Base-by-base conservation (phyloP, 2,888 invertebrate species). In the Celastrina argiolus region DNA sequence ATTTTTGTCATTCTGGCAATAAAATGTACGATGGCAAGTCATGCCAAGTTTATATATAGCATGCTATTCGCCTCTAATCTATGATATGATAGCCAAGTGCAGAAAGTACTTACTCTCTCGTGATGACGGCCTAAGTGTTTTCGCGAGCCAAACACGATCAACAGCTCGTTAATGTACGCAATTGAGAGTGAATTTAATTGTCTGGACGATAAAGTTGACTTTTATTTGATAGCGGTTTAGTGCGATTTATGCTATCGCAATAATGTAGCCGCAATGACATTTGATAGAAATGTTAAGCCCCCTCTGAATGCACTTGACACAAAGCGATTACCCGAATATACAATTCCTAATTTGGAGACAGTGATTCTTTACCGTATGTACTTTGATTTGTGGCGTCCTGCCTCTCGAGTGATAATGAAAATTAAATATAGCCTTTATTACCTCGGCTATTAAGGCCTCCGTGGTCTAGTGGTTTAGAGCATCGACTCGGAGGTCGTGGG, bases 1-100 rank as follows among this genome's bases (percentile, higher is more conserved):
- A 36, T 59, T 59, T 61, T 61, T 61, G 39, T 39, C 61, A 61
- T 61, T 39, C 18, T 61, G 39, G 61, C 61, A 61, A 22, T 61
- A 36, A 61, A 39, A 36, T 36, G 36, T 22, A 31, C 34, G 36
- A 2, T 36, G 7, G 61, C 14, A 18, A 61, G 34, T 26, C 18
- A 16, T 26, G 61, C 61, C 61, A 61, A 61, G 61, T 61, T 36
- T 39, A 61, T 36, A 39, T 18, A 61, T 61, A 61, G 61, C 18
- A 8, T 34, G 34, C 16, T 18, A 59, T 59, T 59, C 59, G 59
- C 18, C n/a, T 18, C 12, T 61, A 36, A 36, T 61, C 18, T 36
- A 22, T 58, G 16, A 28, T 31, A 18, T 31, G 31, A 58, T 58
- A 58, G 16, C 36, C 61, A 61, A 61, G 61, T 34, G 31, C 59